Percentiles rank a stretch among this genome's conserved stretches.
Conservation (phyloP, 2,113 vertebrate species). For the Oryzias javanicus region DNA sequence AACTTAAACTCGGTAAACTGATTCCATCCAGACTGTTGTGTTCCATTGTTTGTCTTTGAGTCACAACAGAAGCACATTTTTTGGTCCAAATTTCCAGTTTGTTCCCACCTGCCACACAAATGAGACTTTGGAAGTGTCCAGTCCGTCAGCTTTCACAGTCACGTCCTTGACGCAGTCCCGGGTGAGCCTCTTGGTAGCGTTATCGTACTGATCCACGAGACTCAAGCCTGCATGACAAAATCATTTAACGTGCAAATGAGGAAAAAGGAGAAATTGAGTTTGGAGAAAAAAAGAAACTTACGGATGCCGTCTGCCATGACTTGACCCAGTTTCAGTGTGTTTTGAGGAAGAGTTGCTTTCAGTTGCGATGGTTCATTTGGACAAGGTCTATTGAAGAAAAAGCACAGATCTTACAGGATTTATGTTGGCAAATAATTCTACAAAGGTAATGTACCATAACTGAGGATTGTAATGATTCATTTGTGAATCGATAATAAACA, state of each 20-base stretch:
- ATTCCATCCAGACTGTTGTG: too few relatives aligned
- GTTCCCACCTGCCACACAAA: constrained; percentile 82
- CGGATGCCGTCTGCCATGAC: constrained; percentile 80
- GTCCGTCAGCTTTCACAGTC: constrained; percentile 79
- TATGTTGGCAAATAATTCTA: too few relatives aligned
- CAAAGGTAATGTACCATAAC: too few relatives aligned
- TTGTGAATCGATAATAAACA: too few relatives aligned
- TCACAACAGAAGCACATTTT: too few relatives aligned
- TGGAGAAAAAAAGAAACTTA: constrained; percentile 72
- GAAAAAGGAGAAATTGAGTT: not conserved
- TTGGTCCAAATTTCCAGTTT: not conserved
- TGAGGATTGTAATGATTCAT: too few relatives aligned
- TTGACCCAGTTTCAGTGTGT: constrained; percentile 82
- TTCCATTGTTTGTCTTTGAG: too few relatives aligned
- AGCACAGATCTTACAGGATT: too few relatives aligned
- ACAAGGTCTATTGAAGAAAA: constrained; percentile 74
- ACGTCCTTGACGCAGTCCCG: constrained; percentile 71
- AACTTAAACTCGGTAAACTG: too few relatives aligned
- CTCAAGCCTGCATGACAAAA: constrained; percentile 73
- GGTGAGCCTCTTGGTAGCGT: constrained; percentile 80
- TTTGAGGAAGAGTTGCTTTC: constrained; percentile 79
- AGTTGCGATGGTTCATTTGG: constrained; percentile 86
- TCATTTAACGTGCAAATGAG: not conserved
- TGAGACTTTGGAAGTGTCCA: constrained; percentile 79
- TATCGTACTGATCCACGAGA: constrained; percentile 87